Evolutionary conservation across 2,113 vertebrate species (phyloP).

Genomic region (Onychostoma macrolepis): DNA sequence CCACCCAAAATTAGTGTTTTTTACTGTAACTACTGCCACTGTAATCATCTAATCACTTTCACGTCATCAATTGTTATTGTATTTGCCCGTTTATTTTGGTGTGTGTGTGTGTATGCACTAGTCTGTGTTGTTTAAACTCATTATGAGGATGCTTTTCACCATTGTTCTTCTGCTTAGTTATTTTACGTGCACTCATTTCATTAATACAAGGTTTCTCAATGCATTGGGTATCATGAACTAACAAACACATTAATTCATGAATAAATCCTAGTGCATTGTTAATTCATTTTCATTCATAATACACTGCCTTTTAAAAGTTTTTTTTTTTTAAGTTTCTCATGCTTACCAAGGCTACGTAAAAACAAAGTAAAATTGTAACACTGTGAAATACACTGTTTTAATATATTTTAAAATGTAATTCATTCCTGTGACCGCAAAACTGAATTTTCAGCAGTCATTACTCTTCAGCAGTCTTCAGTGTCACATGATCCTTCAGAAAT

Average conservation of each 20-base stretch:
- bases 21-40: constrained; percentile 43
- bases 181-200: neutral
- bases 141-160: constrained; percentile 10
- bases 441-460: neutral
- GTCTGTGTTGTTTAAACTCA: constrained; percentile 29
- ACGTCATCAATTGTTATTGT: constrained; percentile 53
- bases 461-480: neutral
- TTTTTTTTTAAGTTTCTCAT: neutral
- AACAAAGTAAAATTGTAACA: neutral
- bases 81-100: constrained; percentile 52
- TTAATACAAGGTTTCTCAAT: neutral
- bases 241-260: neutral
- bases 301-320: neutral
- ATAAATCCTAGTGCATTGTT: neutral
- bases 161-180: neutral
- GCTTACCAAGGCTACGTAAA: neutral
- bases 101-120: constrained; percentile 49
- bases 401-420: neutral
- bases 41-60: constrained; percentile 56
- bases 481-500: neutral
- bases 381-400: neutral
- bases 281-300: neutral
- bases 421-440: neutral
- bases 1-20: neutral
- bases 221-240: neutral